phyloP scores from a whole-genome alignment of 2,113 vertebrate species.

The Gobius niger region DNA sequence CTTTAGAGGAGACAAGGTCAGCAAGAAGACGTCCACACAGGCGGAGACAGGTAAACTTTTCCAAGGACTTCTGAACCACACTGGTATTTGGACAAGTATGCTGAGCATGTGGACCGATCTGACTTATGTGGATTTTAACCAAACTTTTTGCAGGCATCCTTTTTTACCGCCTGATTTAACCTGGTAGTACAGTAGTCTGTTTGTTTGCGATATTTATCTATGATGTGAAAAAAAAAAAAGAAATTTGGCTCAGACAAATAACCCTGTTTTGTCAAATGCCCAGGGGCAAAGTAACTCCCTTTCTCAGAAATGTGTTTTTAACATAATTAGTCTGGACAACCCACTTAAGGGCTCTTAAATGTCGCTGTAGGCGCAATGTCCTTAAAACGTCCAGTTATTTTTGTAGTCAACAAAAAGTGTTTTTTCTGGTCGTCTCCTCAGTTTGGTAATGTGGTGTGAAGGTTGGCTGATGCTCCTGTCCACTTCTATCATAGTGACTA shows the following conservation, averaged over 20 bases:
- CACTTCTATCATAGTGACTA: conserved; percentile 16
- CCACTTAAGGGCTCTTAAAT: conserved; percentile 40
- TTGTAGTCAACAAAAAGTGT: conserved; percentile 24
- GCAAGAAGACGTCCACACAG: conserved; percentile 73
- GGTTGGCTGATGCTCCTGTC: conserved; percentile 42
- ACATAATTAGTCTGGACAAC: conserved; percentile 43
- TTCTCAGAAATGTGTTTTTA: conserved; percentile 27
- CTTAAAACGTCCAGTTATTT: conserved; percentile 22
- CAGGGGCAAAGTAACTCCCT: conserved; percentile 36
- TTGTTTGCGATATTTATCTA: not conserved
- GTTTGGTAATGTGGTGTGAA: conserved; percentile 34
- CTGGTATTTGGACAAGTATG: not conserved
- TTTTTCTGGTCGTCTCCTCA: conserved; percentile 9
- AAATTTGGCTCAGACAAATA: conserved; percentile 24
- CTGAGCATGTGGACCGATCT: not conserved
- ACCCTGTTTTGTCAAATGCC: conserved; percentile 21
- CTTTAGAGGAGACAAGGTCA: conserved; percentile 74
- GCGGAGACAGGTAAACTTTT: conserved; percentile 77
- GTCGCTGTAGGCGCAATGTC: conserved; percentile 34
- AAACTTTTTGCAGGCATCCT: conserved; percentile 7
- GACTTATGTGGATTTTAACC: not conserved
- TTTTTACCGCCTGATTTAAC: conserved; percentile 1
- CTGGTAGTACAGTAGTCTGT: not conserved
- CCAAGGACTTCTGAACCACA: not conserved
- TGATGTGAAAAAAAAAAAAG: no score